These are phyloP conservation scores for Drosophila colorata DNA, from an alignment of 2,888 invertebrate genomes.

Conservation along the genomic window DNA sequence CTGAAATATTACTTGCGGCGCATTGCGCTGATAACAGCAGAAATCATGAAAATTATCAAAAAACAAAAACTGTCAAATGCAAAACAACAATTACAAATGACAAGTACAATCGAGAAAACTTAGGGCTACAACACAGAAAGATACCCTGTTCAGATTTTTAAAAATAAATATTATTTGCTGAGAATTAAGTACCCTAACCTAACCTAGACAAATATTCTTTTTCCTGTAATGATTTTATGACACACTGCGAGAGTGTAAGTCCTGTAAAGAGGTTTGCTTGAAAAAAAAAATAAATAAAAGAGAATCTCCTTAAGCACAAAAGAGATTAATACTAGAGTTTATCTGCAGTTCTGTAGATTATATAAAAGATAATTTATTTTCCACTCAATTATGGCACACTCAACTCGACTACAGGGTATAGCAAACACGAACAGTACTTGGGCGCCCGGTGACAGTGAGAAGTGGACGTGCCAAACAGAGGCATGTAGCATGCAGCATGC, in stretches of 20 bases:
- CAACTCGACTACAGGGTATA: slow-evolving; percentile 24
- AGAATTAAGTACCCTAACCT: no score
- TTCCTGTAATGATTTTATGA: no score
- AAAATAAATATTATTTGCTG: not conserved
- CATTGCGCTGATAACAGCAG: slow-evolving; percentile 26
- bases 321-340: not conserved
- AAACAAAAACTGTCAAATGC: slow-evolving; percentile 32
- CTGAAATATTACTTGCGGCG: slow-evolving; percentile 14
- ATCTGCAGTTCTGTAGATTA: not conserved
- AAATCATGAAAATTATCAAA: slow-evolving; percentile 28
- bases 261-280: no score
- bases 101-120: not conserved
- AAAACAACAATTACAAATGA: slow-evolving; percentile 12
- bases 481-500: slow-evolving; percentile 1
- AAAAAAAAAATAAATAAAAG: no score
- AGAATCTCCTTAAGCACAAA: no score
- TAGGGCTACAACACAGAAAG: not conserved
- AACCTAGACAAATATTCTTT: no score
- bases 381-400: not conserved
- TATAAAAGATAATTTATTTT: no score
- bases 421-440: slow-evolving; percentile 10
- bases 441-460: slow-evolving; percentile 38
- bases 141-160: slow-evolving; percentile 13
- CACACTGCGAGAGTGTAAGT: no score
- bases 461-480: slow-evolving; percentile 29